Base-by-base conservation (phyloP, 2,888 invertebrate genomes). In the Cacoxenus indagator region DNA sequence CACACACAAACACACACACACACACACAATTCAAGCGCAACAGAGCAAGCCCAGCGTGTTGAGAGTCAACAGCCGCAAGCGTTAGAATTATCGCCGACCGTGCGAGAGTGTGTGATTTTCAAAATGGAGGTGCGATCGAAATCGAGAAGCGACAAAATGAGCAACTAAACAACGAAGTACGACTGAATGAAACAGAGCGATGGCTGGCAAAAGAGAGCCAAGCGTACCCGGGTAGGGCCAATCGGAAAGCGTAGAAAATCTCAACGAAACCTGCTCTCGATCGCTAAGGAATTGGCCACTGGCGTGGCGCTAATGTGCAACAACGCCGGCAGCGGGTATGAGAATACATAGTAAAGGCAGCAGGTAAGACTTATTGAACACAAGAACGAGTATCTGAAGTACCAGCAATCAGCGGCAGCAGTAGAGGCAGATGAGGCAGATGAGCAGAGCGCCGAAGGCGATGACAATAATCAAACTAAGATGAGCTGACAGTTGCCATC, bases 41-140 rank as follows among this genome's bases (percentile, higher is more conserved):
- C 17, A 81, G 82, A 81, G 77, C 73, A 46, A 66, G 8, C 14
- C 62, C 70, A 67, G 77, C 70, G 75, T 78, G 77, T 75, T 71
- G 76, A 67, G 72, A 77, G 76, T 75, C 76, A 76, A 77, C 78
- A 81, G 75, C 76, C 74, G 69, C 73, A 76, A 77, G 78, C 77
- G 78, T 78, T 72, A 78, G 77, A 75, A 75, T 77, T 76, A 71
- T 57, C 78, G 76, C 78, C 73, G 55, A 4, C 4, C 26, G 27
- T 70, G 71, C 73, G 46, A 14, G 69, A 71, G 76, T 76, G 80
- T 78, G 81, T 76, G 75, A 78, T 78, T 81, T 85, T 83, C 84
- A 86, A 86, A 86, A 86, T 86, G 86, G 87, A 85, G 86, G 80
- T 78, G 83, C 77, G 72, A 76, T 65, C 29, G 43, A 29, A 64